phyloP scores from a whole-genome alignment of 64 coral and sea anemone genomes.

The Catalaphyllia jardinei region DNA sequence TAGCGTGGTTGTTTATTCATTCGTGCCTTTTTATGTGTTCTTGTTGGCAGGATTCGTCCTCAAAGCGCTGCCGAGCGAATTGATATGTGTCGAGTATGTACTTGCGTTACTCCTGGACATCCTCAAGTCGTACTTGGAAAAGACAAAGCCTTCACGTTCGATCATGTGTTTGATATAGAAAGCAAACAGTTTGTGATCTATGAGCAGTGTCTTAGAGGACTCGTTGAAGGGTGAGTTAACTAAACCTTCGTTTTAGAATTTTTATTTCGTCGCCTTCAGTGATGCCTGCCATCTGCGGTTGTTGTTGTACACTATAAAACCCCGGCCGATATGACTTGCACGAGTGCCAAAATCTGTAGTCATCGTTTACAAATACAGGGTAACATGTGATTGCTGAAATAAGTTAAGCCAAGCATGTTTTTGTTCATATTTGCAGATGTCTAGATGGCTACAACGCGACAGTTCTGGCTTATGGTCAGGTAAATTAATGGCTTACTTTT shows the following conservation, averaged over 20 bases:
- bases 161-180: constrained; percentile 91
- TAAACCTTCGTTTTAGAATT: constrained; percentile 12
- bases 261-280: background rate
- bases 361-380: background rate
- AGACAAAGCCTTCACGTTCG: constrained; percentile 99
- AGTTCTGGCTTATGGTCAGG: constrained; percentile 98
- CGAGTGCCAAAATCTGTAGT: constrained; percentile 10
- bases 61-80: constrained; percentile 99
- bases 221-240: constrained; percentile 89
- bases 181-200: constrained; percentile 87
- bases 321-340: background rate
- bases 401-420: constrained; percentile 8
- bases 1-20: constrained; percentile 40
- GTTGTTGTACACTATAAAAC: background rate
- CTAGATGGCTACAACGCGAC: constrained; percentile 99
- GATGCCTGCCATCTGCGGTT: background rate
- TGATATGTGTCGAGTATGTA: constrained; percentile 98
- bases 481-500: constrained; percentile 24
- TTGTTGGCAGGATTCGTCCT: constrained; percentile 92
- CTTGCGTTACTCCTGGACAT: constrained; percentile 89
- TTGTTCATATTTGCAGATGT: constrained; percentile 62
- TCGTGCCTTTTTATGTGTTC: constrained; percentile 19
- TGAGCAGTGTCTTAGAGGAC: constrained; percentile 75
- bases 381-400: background rate
- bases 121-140: constrained; percentile 98